phyloP scores from a whole-genome alignment of 1,140 invertebrate species.

The Achroia grisella region DNA sequence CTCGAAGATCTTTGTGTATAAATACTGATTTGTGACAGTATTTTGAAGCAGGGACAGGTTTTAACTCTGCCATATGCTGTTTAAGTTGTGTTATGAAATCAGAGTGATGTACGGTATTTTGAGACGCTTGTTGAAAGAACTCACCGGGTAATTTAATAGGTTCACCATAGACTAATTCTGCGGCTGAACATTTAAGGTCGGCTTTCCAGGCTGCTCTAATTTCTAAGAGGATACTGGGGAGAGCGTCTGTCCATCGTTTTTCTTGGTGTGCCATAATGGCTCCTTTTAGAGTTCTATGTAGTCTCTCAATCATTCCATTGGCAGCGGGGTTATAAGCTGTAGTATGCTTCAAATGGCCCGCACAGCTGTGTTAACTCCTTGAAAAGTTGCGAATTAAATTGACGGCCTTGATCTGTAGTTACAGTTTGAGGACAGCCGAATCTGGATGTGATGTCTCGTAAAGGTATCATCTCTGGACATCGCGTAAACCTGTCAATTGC shows the following conservation, averaged over 20 bases:
- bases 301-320: constrained; percentile 55
- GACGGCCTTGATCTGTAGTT: constrained; percentile 54
- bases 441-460: constrained; percentile 33
- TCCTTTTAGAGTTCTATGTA: constrained; percentile 51
- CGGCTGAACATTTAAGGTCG: constrained; percentile 33
- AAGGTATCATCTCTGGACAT: constrained; percentile 32
- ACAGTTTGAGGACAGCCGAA: constrained; percentile 45
- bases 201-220: constrained; percentile 35
- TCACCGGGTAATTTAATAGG: constrained; percentile 29
- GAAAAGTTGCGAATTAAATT: constrained; percentile 56
- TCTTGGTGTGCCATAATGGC: constrained; percentile 33
- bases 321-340: constrained; percentile 36
- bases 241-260: constrained; percentile 30
- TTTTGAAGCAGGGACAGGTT: too few species aligned
- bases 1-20: too few species aligned
- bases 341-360: constrained; percentile 20
- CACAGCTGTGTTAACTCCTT: constrained; percentile 3
- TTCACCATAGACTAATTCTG: constrained; percentile 22
- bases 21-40: too few species aligned
- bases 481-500: constrained; percentile 29
- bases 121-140: constrained; percentile 17
- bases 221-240: constrained; percentile 58
- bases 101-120: too few species aligned
- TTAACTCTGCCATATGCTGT: too few species aligned
- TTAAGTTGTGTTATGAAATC: too few species aligned